These are phyloP conservation scores for Galerucella calmariensis DNA, from an alignment of 2,888 invertebrate species.

Conservation along the genomic window DNA sequence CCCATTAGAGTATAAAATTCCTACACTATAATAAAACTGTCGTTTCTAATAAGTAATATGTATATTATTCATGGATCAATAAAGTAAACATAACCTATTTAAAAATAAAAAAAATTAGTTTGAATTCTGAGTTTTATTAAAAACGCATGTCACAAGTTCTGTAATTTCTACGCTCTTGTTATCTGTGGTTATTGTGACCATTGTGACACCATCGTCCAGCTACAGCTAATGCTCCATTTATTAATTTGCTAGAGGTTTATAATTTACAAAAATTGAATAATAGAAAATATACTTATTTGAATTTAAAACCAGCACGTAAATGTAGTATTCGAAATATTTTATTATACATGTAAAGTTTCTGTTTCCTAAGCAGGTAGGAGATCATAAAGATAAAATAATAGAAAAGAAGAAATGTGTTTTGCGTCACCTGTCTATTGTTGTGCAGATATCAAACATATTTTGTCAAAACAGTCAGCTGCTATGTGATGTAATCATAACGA, in stretches of 20 bases:
- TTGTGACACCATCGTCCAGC: no score
- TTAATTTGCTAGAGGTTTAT: no score
- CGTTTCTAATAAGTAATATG: neutral
- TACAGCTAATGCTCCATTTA: no score
- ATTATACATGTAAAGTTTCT: no score
- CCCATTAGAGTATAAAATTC: conserved; percentile 75
- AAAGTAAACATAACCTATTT: neutral
- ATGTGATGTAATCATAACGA: conserved; percentile 31
- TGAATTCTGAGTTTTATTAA: no score
- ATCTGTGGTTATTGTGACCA: no score
- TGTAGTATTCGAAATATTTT: no score
- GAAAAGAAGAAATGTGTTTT: conserved; percentile 9
- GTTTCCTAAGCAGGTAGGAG: neutral
- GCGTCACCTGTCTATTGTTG: neutral
- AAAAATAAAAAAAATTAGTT: neutral
- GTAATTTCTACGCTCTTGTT: no score
- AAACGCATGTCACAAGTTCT: no score
- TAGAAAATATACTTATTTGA: no score
- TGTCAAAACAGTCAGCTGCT: conserved; percentile 21
- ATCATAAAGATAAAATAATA: neutral
- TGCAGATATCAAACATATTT: conserved; percentile 3
- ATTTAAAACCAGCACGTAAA: neutral
- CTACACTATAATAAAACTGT: conserved; percentile 52
- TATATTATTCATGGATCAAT: neutral
- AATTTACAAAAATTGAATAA: no score